Conservation (phyloP, 1,140 invertebrate species). For the Sycobia sp. region DNA sequence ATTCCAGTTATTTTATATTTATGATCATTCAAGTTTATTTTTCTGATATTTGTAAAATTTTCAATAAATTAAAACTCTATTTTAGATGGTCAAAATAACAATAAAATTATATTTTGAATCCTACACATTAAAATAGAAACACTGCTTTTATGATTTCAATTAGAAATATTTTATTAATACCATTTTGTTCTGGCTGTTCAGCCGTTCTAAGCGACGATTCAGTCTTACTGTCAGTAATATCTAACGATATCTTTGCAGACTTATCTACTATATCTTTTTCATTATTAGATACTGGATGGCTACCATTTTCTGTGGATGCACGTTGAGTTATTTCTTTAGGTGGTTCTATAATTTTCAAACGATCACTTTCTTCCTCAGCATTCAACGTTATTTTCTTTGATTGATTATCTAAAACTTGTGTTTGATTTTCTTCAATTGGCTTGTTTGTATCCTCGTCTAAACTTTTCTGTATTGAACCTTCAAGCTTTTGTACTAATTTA, state of each 20-base stretch:
- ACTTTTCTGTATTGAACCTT: slow-evolving; percentile 63
- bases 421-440: slow-evolving; percentile 59
- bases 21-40: too few species aligned
- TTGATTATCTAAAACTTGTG: slow-evolving; percentile 32
- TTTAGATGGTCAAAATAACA: too few species aligned
- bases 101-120: too few species aligned
- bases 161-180: slow-evolving; percentile 23
- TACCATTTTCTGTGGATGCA: slow-evolving; percentile 27
- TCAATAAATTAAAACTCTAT: too few species aligned
- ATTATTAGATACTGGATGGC: slow-evolving; percentile 18
- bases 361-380: slow-evolving; percentile 34
- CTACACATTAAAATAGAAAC: too few species aligned
- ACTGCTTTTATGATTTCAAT: slow-evolving; percentile 41
- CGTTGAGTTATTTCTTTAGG: slow-evolving; percentile 11
- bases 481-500: slow-evolving; percentile 72
- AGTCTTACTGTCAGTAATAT: slow-evolving; percentile 22
- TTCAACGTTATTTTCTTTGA: slow-evolving; percentile 17
- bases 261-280: slow-evolving; percentile 50
- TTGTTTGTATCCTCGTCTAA: slow-evolving; percentile 55
- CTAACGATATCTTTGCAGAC: slow-evolving; percentile 2
- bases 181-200: slow-evolving; percentile 35
- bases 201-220: slow-evolving; percentile 6
- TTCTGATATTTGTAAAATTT: too few species aligned
- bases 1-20: too few species aligned
- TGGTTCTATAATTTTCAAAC: slow-evolving; percentile 30